These are phyloP conservation scores for Nothoprocta perdicaria DNA, from an alignment of 2,113 vertebrate genomes.

Conservation along the genomic window DNA sequence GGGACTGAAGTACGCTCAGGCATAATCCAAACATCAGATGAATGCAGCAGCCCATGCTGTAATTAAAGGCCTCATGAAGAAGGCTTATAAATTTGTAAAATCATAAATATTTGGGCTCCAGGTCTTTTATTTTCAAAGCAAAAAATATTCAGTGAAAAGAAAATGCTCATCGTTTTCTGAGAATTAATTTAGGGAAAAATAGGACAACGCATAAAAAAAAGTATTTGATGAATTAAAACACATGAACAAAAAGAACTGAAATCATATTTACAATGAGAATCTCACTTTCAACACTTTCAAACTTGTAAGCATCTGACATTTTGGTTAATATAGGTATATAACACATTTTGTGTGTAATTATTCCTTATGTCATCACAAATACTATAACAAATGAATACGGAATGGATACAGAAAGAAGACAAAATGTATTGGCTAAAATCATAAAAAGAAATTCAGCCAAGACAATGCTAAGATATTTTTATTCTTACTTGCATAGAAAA, in stretches of 20 bases:
- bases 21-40: slow-evolving; percentile 1
- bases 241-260: not conserved
- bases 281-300: not conserved
- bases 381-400: not conserved
- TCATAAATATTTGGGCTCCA: not conserved
- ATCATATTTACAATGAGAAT: not conserved
- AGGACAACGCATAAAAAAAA: not conserved
- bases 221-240: not conserved
- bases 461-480: not conserved
- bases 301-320: not conserved
- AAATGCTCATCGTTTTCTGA: not conserved
- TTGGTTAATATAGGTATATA: not conserved
- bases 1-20: not conserved
- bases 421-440: not conserved
- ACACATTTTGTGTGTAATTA: not conserved
- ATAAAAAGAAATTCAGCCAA: not conserved
- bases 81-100: slow-evolving; percentile 4
- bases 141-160: not conserved
- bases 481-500: not conserved
- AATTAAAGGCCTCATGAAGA: slow-evolving; percentile 35
- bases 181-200: not conserved
- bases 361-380: not conserved
- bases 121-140: not conserved
- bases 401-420: not conserved
- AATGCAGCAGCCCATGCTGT: not conserved